Conservation (phyloP, 1,140 invertebrate genomes). For the Cydia pomonella region DNA sequence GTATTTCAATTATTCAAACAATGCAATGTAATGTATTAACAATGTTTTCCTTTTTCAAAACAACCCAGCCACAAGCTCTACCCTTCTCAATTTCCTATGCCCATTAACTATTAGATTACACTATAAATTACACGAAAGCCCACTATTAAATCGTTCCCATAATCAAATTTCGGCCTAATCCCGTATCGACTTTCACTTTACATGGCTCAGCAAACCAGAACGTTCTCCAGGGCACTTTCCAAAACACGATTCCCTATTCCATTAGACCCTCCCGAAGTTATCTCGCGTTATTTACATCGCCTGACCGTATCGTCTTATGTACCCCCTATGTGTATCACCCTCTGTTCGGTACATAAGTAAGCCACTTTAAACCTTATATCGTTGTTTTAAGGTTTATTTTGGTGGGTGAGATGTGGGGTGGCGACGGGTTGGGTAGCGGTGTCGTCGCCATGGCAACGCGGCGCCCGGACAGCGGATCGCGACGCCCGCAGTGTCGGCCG, state of each 20-base stretch:
- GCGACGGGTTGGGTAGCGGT: conserved; percentile 73
- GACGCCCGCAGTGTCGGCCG: conserved; percentile 84
- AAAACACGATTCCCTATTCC: conserved; percentile 79
- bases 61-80: background rate
- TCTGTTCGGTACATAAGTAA: conserved; percentile 61
- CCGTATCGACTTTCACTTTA: conserved; percentile 78
- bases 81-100: background rate
- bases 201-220: conserved; percentile 69
- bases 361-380: conserved; percentile 56
- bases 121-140: conserved; percentile 30
- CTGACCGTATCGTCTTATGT: conserved; percentile 78
- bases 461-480: conserved; percentile 77
- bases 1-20: too few species aligned
- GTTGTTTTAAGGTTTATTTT: conserved; percentile 60
- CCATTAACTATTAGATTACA: conserved; percentile 16
- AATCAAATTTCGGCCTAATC: conserved; percentile 73
- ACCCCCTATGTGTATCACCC: conserved; percentile 63
- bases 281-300: conserved; percentile 79
- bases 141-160: conserved; percentile 64
- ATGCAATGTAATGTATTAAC: too few species aligned
- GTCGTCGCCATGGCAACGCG: conserved; percentile 82
- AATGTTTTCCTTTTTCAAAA: too few species aligned
- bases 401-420: conserved; percentile 51
- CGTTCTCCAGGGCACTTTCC: conserved; percentile 77
- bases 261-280: conserved; percentile 78